Conservation (phyloP, 2,113 vertebrate genomes). For the Corapipo altera region DNA sequence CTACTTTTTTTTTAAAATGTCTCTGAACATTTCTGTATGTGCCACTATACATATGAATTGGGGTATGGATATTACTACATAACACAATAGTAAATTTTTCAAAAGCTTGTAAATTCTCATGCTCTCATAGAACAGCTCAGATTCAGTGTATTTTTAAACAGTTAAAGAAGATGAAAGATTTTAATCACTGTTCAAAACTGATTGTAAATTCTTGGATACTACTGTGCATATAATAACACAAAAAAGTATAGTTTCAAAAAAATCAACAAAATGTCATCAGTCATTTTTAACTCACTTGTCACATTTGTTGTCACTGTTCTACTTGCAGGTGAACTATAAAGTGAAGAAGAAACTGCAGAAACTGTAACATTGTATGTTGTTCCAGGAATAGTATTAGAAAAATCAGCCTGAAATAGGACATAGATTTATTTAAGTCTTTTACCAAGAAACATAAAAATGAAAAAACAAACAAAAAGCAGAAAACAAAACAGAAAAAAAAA, state of each 20-base stretch:
- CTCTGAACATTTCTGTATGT: not conserved
- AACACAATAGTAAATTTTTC: not conserved
- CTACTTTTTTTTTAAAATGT: not conserved
- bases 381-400: constrained; percentile 77
- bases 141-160: not conserved
- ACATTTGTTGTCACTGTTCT: constrained; percentile 83
- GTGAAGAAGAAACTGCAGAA: constrained; percentile 82
- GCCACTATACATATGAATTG: not conserved
- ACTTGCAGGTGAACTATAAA: constrained; percentile 84
- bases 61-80: not conserved
- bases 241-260: not conserved
- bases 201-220: not conserved
- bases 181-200: not conserved
- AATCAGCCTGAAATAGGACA: constrained; percentile 77
- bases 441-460: not conserved
- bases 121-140: not conserved
- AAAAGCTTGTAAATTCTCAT: not conserved
- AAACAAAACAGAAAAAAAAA: not conserved
- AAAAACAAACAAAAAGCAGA: not conserved
- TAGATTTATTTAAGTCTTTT: not conserved
- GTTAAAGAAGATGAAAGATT: not conserved
- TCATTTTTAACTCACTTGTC: constrained; percentile 80
- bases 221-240: not conserved
- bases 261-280: not conserved
- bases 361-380: constrained; percentile 80